Conservation (phyloP, 2,113 vertebrate species). For the Anguilla rostrata region DNA sequence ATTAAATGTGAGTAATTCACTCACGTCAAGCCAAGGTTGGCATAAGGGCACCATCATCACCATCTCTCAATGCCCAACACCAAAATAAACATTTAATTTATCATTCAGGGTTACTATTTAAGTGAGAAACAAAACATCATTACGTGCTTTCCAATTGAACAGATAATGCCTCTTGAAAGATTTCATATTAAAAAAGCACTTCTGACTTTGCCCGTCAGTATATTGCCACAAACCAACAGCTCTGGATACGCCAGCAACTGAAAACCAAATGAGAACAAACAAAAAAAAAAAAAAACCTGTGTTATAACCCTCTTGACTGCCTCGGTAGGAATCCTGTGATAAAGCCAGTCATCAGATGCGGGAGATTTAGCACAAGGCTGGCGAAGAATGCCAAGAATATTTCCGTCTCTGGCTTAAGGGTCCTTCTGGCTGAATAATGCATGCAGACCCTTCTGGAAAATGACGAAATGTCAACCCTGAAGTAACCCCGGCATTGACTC, state of each 20-base stretch:
- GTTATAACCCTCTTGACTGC: not conserved
- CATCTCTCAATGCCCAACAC: not conserved
- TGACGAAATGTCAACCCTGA: slow-evolving; percentile 40
- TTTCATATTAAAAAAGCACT: not conserved
- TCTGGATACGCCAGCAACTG: not conserved
- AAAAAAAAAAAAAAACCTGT: not conserved
- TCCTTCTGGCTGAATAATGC: slow-evolving; percentile 36
- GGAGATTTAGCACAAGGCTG: not conserved
- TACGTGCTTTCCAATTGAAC: not conserved
- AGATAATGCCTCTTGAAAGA: not conserved
- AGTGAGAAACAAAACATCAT: not conserved
- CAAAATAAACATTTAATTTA: not conserved
- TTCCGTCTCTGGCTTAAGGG: slow-evolving; percentile 30
- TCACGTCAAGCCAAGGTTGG: not conserved
- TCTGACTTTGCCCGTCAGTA: not conserved
- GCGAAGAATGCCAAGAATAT: slow-evolving; percentile 37
- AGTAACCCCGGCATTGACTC: slow-evolving; percentile 29
- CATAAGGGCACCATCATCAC: not conserved
- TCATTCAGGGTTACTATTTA: not conserved
- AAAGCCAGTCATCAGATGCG: slow-evolving; percentile 6
- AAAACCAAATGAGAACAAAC: not conserved
- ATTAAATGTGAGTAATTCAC: not conserved
- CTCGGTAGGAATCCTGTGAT: not conserved
- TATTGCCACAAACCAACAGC: not conserved
- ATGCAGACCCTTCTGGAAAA: slow-evolving; percentile 30